A percentile compares a stretch with the other conserved stretches of the same genome.
Evolutionary conservation across 2,888 invertebrate genomes (phyloP).

Genomic region (Neuroscelio doddi): DNA sequence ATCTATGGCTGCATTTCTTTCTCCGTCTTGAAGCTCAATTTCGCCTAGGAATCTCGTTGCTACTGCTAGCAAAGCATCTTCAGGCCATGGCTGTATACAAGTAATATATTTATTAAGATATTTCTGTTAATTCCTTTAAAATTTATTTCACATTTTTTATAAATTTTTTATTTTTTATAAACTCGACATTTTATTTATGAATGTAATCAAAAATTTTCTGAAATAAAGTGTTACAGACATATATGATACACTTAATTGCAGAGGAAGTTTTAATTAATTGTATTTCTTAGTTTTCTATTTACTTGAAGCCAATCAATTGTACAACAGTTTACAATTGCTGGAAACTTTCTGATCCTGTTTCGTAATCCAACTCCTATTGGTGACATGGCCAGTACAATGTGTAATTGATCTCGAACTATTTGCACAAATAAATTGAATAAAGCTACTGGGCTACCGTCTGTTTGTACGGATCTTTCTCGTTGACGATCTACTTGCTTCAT

Average conservation of each 20-base stretch:
- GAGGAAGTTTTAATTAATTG: constrained; percentile 3
- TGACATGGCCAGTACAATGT: constrained; percentile 91
- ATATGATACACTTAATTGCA: too few relatives aligned
- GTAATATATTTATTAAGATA: neutral
- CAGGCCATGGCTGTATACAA: constrained; percentile 83
- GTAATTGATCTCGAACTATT: constrained; percentile 91
- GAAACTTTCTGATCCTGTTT: constrained; percentile 89
- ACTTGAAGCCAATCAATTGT: constrained; percentile 97
- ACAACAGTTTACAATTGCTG: constrained; percentile 94
- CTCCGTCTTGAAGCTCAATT: constrained; percentile 83
- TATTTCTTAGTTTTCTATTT: constrained; percentile 15
- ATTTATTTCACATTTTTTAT: too few relatives aligned
- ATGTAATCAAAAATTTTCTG: too few relatives aligned
- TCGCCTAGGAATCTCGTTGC: constrained; percentile 87
- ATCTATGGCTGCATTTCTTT: constrained; percentile 86
- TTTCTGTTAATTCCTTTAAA: too few relatives aligned
- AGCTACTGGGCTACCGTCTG: constrained; percentile 93
- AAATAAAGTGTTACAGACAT: too few relatives aligned
- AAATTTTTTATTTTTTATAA: too few relatives aligned
- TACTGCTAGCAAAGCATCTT: constrained; percentile 92
- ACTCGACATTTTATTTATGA: too few relatives aligned
- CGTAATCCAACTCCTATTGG: constrained; percentile 90
- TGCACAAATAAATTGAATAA: constrained; percentile 93
- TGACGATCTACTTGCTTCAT: constrained; percentile 93
- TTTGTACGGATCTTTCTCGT: constrained; percentile 88